Percentiles rank a stretch among this genome's conserved stretches.
Evolutionary conservation across 1,140 invertebrate species (phyloP).

Genomic region (Cydia fagiglandana): DNA sequence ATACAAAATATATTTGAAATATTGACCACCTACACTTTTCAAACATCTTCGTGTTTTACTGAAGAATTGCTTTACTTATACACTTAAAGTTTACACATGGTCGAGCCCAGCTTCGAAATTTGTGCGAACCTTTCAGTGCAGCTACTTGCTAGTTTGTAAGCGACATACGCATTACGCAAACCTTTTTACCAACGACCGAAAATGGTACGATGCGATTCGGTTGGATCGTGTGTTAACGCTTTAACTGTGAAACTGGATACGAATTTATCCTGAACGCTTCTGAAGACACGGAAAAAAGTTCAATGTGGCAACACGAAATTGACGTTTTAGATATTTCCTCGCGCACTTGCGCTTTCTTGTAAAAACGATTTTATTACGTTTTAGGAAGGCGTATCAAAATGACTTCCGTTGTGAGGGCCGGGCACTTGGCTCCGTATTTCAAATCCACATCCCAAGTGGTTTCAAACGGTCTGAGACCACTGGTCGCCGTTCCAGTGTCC

Average conservation of each 20-base stretch:
- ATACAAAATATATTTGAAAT: no score
- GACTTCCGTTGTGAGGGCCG: slow-evolving; percentile 84
- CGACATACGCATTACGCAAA: no score
- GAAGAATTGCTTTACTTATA: no score
- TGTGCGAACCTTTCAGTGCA: no score
- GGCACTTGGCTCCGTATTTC: slow-evolving; percentile 81
- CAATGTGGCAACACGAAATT: slow-evolving; percentile 38
- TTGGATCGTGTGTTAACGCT: no score
- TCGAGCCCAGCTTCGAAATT: no score
- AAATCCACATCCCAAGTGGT: slow-evolving; percentile 81
- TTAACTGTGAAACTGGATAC: background rate
- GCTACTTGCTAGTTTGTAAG: no score
- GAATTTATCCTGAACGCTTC: slow-evolving; percentile 12
- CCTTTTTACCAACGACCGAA: no score
- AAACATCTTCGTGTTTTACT: no score
- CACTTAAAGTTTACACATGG: no score
- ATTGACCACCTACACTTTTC: no score
- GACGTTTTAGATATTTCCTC: slow-evolving; percentile 35
- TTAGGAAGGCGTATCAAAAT: slow-evolving; percentile 71
- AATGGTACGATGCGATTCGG: no score
- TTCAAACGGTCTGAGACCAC: slow-evolving; percentile 79
- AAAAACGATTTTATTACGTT: slow-evolving; percentile 69
- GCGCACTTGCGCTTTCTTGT: slow-evolving; percentile 27
- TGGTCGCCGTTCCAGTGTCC: slow-evolving; percentile 66
- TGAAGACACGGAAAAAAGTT: slow-evolving; percentile 36